Evolutionary conservation across 2,797 vertebrate genomes (phyloP).

Genomic region (Amniataba percoides): DNA sequence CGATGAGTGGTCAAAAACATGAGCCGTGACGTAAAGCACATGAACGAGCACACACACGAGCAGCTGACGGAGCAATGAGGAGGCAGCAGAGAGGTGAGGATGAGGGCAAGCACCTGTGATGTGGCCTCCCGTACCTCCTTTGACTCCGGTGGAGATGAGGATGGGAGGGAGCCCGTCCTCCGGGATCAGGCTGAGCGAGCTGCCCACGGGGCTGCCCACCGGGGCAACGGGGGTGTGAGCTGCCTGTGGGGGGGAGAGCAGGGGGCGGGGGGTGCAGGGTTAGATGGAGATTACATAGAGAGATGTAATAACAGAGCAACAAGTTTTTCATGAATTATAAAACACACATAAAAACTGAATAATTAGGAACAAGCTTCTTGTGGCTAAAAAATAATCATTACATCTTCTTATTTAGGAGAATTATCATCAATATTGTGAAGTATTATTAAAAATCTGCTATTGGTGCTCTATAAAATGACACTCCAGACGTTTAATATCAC

Average conservation of each 20-base stretch:
- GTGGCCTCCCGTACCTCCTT: constrained; percentile 95
- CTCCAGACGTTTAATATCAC: too few relatives aligned
- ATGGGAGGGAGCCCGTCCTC: constrained; percentile 99
- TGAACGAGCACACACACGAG: constrained; percentile 53
- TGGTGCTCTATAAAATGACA: neutral
- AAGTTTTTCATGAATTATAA: neutral
- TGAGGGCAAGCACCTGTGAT: constrained; percentile 89
- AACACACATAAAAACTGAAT: neutral
- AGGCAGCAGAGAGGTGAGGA: constrained; percentile 81
- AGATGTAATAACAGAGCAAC: constrained; percentile 9
- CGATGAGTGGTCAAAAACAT: constrained; percentile 56
- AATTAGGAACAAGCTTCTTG: neutral
- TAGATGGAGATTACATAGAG: constrained; percentile 30
- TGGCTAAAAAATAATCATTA: neutral
- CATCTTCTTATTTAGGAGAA: neutral
- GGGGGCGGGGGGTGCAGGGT: neutral
- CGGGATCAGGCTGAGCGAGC: constrained; percentile 96
- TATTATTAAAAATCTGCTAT: too few relatives aligned
- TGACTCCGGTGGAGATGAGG: constrained; percentile 98
- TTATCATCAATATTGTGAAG: neutral
- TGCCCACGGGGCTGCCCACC: constrained; percentile 94
- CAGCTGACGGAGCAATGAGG: constrained; percentile 63
- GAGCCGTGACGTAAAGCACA: constrained; percentile 65
- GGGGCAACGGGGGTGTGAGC: constrained; percentile 78
- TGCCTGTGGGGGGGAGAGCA: constrained; percentile 79